Evolutionary conservation across 2,113 vertebrate genomes (phyloP).

Genomic region (Litocranius walleri): DNA sequence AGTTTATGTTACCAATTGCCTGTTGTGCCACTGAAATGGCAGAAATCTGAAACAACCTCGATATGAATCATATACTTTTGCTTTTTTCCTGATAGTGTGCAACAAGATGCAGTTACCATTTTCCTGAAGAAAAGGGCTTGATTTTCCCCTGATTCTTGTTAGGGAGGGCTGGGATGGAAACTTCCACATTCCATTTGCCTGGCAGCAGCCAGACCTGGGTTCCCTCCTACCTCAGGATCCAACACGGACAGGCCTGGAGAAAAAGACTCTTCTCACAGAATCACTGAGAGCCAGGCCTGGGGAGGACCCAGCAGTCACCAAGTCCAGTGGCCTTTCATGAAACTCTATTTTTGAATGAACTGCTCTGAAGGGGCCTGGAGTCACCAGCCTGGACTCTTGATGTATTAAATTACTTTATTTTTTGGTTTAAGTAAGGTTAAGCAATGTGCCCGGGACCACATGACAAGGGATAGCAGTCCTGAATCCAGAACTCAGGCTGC

Average conservation of each 20-base stretch:
- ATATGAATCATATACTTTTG: not conserved
- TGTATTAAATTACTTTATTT: not conserved
- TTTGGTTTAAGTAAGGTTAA: not conserved
- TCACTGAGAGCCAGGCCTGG: not conserved
- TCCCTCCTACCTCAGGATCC: not conserved
- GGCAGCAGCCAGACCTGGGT: not conserved
- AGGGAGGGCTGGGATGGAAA: not conserved
- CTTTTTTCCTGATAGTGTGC: not conserved
- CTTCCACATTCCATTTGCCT: not conserved
- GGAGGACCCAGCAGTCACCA: not conserved
- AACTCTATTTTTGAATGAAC: not conserved
- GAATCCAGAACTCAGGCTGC: not conserved
- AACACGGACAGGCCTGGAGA: not conserved
- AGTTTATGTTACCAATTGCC: not conserved
- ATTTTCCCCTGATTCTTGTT: not conserved
- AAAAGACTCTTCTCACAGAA: not conserved
- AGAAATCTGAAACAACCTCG: not conserved
- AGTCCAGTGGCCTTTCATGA: not conserved
- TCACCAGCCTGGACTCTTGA: not conserved
- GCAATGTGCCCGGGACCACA: not conserved
- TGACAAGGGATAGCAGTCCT: not conserved
- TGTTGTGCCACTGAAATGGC: not conserved
- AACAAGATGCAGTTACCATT: not conserved
- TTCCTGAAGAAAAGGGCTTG: not conserved
- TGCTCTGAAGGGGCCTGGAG: not conserved